Conservation (phyloP, 2,113 vertebrate genomes). For the Sprattus sprattus region DNA sequence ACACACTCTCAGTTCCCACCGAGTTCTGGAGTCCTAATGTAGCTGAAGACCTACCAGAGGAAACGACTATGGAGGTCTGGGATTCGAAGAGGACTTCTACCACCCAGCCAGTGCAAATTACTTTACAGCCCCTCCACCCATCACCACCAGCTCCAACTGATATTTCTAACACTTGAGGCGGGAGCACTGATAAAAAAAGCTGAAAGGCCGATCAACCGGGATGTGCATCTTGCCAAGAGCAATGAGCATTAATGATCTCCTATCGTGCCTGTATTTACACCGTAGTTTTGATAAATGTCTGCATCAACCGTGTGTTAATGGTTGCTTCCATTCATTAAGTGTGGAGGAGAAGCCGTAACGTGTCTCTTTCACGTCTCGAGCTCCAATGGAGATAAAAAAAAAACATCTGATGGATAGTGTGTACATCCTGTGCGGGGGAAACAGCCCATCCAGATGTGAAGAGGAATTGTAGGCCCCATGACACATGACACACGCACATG, state of each 20-base stretch:
- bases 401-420: not conserved
- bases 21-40: not conserved
- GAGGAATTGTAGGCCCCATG: constrained; percentile 18
- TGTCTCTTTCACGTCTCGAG: not conserved
- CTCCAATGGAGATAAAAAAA: not conserved
- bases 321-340: not conserved
- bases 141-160: not conserved
- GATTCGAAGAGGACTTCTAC: not conserved
- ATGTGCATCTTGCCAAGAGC: not conserved
- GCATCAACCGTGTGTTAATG: not conserved
- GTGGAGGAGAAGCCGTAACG: not conserved
- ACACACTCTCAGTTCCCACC: not conserved
- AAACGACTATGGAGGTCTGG: not conserved
- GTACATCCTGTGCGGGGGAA: constrained; percentile 21
- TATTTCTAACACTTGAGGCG: too few species aligned
- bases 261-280: not conserved
- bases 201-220: not conserved
- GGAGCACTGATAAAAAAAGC: not conserved
- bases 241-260: not conserved
- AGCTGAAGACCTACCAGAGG: not conserved
- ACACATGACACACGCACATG: not conserved
- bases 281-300: not conserved
- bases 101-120: not conserved
- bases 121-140: not conserved
- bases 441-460: constrained; percentile 32